These are phyloP conservation scores for Steatornis caripensis DNA, from an alignment of 2,113 vertebrate species.

Conservation along the genomic window DNA sequence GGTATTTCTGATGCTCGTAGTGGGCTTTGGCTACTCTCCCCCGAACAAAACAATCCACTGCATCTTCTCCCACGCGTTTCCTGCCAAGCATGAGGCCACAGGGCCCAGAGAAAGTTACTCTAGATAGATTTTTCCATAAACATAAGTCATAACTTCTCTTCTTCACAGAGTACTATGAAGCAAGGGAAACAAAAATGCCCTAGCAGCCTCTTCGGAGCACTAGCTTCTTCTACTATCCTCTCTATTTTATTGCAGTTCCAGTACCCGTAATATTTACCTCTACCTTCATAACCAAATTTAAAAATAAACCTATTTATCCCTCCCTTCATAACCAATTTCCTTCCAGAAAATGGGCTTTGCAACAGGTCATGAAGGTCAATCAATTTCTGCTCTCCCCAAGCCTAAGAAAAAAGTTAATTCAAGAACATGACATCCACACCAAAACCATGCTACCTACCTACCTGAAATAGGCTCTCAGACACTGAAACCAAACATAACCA, in stretches of 20 bases:
- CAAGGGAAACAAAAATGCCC: not conserved
- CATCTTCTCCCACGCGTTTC: conserved; percentile 33
- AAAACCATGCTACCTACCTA: not conserved
- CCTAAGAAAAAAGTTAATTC: not conserved
- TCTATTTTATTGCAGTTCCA: not conserved
- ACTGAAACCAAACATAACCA: not conserved
- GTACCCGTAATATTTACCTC: not conserved
- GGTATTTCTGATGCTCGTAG: not conserved
- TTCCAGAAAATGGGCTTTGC: not conserved
- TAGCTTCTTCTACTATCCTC: not conserved
- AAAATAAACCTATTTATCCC: too few relatives aligned
- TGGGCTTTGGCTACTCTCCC: not conserved
- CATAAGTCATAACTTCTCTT: not conserved
- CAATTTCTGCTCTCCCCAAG: not conserved
- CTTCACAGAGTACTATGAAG: not conserved
- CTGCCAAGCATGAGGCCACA: not conserved
- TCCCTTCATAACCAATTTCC: not conserved
- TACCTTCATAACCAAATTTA: too few relatives aligned
- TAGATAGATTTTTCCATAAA: conserved; percentile 8
- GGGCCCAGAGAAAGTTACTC: not conserved
- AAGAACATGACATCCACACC: not conserved
- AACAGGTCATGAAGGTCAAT: not conserved
- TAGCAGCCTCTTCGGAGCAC: not conserved
- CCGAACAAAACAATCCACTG: not conserved
- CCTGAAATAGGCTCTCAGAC: not conserved